Base-by-base conservation (phyloP, 2,797 vertebrate species). In the Pampus argenteus region DNA sequence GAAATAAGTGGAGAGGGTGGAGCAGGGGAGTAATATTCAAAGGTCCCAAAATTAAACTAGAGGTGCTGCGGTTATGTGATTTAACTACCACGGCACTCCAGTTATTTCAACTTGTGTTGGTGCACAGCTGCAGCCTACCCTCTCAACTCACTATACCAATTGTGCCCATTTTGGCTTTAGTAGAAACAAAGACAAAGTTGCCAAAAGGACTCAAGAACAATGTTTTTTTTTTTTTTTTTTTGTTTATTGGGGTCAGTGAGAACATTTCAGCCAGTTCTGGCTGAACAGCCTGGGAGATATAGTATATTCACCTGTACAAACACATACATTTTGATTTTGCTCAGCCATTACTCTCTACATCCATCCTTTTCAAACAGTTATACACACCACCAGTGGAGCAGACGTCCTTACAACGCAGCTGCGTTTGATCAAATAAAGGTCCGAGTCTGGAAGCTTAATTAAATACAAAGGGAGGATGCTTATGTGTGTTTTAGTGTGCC, bases 381-480 rank as follows among this genome's bases (percentile, higher is more conserved):
- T 23, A 55, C 69, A 72, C 62, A 60, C 54, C 42, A 50, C 69
- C 61, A 59, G 1, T 34, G 50, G 40, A 77, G 76, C 74, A 81
- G 44, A 75, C 77, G 76, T 47, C 62, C 59, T 52, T 61, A 59
- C 74, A 84, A 78, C 63, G 55, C 40, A 59, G 56, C 59, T 78
- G 78, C 75, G 85, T 88, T 83, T 88, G 75, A 86, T 86, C 54
- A 83, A 85, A 83, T 88, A 71, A 82, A 81, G 82, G 64, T 78
- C 72, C 54, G 63, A 68, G 74, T 66, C 74, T 78, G 63, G 68
- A 63, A 85, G 82, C 75, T 77, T 80, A 87, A 87, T 88, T 86
- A 86, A 89, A 84, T 83, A 84, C 70, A 68, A 34, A 56, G 57
- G 47, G 28, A 56, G 70, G 64, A 65, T 70, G 65, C 54, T 44